Evolutionary conservation across 2,888 invertebrate genomes (phyloP).

Genomic region (Drosophila nr. perissopoda): DNA sequence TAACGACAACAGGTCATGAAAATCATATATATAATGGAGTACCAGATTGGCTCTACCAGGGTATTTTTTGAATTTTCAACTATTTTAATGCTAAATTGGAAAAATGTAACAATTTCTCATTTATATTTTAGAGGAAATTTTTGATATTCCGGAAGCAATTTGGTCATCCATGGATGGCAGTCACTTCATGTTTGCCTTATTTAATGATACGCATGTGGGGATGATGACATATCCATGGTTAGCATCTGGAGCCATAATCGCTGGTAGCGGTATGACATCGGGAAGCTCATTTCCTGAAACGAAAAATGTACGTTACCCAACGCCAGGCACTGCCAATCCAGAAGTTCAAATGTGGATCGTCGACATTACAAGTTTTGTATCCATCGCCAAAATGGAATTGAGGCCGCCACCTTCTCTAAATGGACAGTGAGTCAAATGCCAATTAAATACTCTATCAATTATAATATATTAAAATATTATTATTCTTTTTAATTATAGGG

Average conservation of each 20-base stretch:
- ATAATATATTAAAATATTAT: background rate
- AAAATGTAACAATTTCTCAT: background rate
- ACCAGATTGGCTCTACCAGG: conserved; percentile 98
- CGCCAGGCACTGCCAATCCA: conserved; percentile 95
- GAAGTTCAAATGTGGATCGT: conserved; percentile 93
- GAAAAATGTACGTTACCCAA: conserved; percentile 93
- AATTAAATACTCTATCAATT: background rate
- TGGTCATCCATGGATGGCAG: conserved; percentile 95
- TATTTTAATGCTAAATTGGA: background rate
- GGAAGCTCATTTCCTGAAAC: conserved; percentile 91
- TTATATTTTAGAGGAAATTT: conserved; percentile 91
- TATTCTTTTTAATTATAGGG: conserved; percentile 86
- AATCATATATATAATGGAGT: conserved; percentile 95
- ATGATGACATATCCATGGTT: conserved; percentile 93
- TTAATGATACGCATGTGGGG: conserved; percentile 93
- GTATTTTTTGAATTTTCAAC: conserved; percentile 76
- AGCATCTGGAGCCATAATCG: conserved; percentile 89
- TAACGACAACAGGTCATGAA: conserved; percentile 92
- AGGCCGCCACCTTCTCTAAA: conserved; percentile 91
- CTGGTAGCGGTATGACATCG: conserved; percentile 86
- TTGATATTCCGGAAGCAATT: conserved; percentile 91
- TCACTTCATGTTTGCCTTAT: conserved; percentile 93
- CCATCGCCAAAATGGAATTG: conserved; percentile 88
- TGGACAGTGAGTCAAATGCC: conserved; percentile 90
- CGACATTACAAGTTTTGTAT: conserved; percentile 89